phyloP scores from a whole-genome alignment of 2,113 vertebrate species.

The Gymnocephalus cernua region DNA sequence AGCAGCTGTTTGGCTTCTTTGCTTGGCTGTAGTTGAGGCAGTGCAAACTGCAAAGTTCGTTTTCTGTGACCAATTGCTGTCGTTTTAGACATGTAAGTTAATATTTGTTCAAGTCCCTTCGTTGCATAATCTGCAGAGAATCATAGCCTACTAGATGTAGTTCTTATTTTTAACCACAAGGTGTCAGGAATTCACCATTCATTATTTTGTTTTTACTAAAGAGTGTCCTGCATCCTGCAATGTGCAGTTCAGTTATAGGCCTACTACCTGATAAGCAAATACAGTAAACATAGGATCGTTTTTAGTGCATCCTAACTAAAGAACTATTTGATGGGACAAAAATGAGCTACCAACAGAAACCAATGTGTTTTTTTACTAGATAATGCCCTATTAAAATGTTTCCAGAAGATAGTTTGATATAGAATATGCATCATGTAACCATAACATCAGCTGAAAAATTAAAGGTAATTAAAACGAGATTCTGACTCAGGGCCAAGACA shows the following conservation, averaged over 20 bases:
- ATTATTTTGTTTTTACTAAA: neutral
- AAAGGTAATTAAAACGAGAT: neutral
- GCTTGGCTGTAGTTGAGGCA: neutral
- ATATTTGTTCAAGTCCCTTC: constrained; percentile 31
- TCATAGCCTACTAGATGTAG: neutral
- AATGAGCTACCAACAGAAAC: neutral
- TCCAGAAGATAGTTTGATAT: neutral
- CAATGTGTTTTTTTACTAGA: neutral
- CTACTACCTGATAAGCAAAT: neutral
- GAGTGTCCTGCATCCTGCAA: neutral
- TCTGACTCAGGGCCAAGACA: neutral
- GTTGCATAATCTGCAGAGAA: neutral
- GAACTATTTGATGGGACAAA: neutral
- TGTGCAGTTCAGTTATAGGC: no score
- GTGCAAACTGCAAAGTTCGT: constrained; percentile 59
- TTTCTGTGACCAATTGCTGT: constrained; percentile 40
- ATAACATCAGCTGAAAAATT: neutral
- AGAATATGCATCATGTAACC: neutral
- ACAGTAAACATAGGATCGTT: neutral
- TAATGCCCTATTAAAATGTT: neutral
- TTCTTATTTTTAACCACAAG: constrained; percentile 37
- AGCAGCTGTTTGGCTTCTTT: neutral
- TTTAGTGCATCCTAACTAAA: neutral
- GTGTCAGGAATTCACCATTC: constrained; percentile 36
- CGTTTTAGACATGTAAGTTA: neutral